A percentile compares a stretch with the other conserved stretches of the same genome.
These are phyloP conservation scores for Silurus meridionalis DNA, from an alignment of 2,113 vertebrate species.

Conservation along the genomic window DNA sequence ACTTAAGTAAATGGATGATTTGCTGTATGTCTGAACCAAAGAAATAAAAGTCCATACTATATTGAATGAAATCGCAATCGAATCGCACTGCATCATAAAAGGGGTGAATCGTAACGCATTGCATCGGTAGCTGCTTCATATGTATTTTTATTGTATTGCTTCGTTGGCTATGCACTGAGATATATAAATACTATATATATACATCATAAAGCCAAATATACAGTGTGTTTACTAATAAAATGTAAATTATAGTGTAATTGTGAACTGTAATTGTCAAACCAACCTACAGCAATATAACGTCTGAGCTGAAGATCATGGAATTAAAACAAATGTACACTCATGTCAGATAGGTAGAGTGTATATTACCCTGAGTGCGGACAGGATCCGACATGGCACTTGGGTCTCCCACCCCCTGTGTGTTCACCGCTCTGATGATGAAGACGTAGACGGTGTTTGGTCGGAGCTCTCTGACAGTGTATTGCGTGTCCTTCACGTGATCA, in stretches of 20 bases:
- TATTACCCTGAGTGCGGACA: slow-evolving; percentile 93
- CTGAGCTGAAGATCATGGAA: background rate
- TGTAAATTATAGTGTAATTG: background rate
- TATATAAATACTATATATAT: no score
- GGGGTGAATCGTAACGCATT: no score
- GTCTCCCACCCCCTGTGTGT: slow-evolving; percentile 90
- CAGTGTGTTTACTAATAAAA: background rate
- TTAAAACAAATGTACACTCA: background rate
- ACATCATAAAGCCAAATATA: background rate
- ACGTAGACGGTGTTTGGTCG: slow-evolving; percentile 97
- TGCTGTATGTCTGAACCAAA: no score
- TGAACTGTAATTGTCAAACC: background rate
- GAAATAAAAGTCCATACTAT: no score
- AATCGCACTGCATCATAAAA: no score
- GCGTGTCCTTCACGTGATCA: slow-evolving; percentile 89
- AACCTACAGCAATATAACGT: background rate
- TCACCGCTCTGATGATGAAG: slow-evolving; percentile 97
- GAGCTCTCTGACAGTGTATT: slow-evolving; percentile 86
- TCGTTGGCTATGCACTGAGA: no score
- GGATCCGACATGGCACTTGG: slow-evolving; percentile 96
- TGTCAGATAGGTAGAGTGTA: slow-evolving; percentile 8
- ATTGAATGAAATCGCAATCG: no score
- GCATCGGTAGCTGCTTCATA: no score
- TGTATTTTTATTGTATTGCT: no score
- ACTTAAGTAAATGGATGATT: no score